phyloP scores from a whole-genome alignment of 2,113 vertebrate genomes.

The Mustela nigripes region DNA sequence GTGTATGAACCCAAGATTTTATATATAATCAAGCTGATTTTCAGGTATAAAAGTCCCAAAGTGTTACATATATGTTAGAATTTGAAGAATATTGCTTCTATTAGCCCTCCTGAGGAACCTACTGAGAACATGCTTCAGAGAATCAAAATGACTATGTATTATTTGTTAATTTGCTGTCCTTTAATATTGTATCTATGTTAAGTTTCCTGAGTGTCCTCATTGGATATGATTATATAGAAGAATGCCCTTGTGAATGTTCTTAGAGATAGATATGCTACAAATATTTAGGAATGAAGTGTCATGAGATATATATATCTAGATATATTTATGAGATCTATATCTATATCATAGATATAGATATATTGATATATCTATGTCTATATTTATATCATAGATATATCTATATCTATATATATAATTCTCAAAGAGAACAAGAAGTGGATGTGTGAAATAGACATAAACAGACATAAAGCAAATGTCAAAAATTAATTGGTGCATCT shows the following conservation, averaged over 20 bases:
- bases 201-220: constrained; percentile 28
- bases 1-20: not conserved
- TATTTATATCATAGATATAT: too few species aligned
- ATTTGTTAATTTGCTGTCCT: not conserved
- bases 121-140: not conserved
- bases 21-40: not conserved
- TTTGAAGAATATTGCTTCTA: not conserved
- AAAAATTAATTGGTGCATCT: not conserved
- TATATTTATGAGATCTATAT: too few species aligned
- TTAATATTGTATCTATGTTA: not conserved
- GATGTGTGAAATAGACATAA: not conserved
- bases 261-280: not conserved
- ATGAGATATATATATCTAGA: not conserved
- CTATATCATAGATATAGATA: too few species aligned
- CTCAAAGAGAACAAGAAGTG: not conserved
- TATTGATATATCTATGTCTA: not conserved
- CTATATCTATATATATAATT: not conserved
- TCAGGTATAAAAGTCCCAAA: constrained; percentile 11
- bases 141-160: constrained; percentile 17
- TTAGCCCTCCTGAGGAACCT: not conserved
- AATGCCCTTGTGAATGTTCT: not conserved
- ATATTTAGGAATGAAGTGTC: constrained; percentile 36
- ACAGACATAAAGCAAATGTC: not conserved
- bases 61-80: not conserved
- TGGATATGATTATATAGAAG: constrained; percentile 8